Percentiles rank a stretch among this genome's conserved stretches.
phyloP scores from a whole-genome alignment of 2,797 vertebrate genomes.

The Thripadectes ignobilis region DNA sequence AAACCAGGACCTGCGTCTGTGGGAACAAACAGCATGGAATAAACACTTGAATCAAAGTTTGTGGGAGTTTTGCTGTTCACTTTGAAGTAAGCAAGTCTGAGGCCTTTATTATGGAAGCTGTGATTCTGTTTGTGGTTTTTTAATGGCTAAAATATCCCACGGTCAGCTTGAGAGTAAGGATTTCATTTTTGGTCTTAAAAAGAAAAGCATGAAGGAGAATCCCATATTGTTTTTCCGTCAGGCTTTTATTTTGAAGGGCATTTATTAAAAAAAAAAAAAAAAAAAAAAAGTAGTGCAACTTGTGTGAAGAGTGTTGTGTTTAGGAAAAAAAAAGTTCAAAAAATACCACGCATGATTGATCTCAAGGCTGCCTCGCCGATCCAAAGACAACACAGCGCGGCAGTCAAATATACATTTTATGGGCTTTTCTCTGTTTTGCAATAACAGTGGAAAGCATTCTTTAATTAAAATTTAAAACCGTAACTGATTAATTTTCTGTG shows the following conservation, averaged over 20 bases:
- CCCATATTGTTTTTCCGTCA: constrained; percentile 54
- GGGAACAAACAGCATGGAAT: constrained; percentile 53
- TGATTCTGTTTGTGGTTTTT: constrained; percentile 59
- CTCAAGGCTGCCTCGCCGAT: constrained; percentile 64
- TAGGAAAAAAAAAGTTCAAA: constrained; percentile 72
- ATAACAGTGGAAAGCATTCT: constrained; percentile 81
- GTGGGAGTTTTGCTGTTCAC: constrained; percentile 53
- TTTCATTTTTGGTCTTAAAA: constrained; percentile 56
- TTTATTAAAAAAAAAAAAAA: constrained; percentile 23
- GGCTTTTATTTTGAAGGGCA: constrained; percentile 78
- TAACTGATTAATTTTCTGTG: constrained; percentile 85
- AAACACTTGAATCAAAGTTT: constrained; percentile 67
- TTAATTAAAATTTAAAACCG: constrained; percentile 87
- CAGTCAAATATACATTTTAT: constrained; percentile 83
- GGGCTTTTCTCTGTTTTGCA: constrained; percentile 81
- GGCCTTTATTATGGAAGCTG: constrained; percentile 49
- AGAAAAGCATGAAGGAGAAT: constrained; percentile 68
- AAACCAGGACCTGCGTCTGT: constrained; percentile 45
- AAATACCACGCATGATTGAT: constrained; percentile 77
- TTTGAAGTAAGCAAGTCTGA: constrained; percentile 58
- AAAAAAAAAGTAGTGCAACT: constrained; percentile 69
- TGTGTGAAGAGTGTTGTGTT: constrained; percentile 73
- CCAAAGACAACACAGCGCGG: constrained; percentile 78
- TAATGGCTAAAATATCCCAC: constrained; percentile 60
- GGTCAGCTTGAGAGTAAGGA: constrained; percentile 49